These are phyloP conservation scores for Tragelaphus imberbis DNA, from an alignment of 2,113 vertebrate genomes.

Conservation along the genomic window DNA sequence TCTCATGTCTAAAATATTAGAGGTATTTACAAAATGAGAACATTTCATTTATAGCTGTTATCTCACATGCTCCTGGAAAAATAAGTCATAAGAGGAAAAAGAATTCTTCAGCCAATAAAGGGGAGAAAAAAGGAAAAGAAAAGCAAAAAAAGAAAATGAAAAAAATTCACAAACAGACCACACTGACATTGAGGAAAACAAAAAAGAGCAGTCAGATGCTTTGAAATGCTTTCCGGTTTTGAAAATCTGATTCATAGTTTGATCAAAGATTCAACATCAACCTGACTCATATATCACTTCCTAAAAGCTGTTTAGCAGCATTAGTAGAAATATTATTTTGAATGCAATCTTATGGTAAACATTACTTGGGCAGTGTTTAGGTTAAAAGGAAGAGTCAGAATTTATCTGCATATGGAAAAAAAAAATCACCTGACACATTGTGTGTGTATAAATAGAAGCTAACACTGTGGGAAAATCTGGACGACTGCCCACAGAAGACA, in stretches of 20 bases:
- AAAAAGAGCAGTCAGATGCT: neutral
- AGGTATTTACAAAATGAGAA: neutral
- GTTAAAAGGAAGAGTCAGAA: neutral
- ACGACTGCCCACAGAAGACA: neutral
- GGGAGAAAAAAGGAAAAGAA: neutral
- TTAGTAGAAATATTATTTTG: neutral
- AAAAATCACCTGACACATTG: slow-evolving; percentile 15
- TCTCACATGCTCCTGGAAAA: neutral
- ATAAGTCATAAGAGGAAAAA: neutral
- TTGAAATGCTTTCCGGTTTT: neutral
- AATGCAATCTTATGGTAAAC: neutral
- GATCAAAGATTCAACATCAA: slow-evolving; percentile 19
- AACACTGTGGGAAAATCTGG: neutral
- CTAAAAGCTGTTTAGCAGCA: neutral
- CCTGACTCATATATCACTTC: neutral
- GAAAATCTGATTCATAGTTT: neutral
- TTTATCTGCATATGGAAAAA: neutral
- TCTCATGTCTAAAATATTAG: neutral
- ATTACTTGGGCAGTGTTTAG: neutral
- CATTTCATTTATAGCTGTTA: neutral
- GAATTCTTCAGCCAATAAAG: neutral
- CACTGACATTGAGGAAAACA: neutral
- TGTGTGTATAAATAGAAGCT: slow-evolving; percentile 40
- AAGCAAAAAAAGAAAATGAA: neutral
- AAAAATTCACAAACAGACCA: neutral